Evolutionary conservation across 2,888 invertebrate species (phyloP), one percentile per base, ranked within the genome.

Genomic region (Pimpla rufipes): DNA sequence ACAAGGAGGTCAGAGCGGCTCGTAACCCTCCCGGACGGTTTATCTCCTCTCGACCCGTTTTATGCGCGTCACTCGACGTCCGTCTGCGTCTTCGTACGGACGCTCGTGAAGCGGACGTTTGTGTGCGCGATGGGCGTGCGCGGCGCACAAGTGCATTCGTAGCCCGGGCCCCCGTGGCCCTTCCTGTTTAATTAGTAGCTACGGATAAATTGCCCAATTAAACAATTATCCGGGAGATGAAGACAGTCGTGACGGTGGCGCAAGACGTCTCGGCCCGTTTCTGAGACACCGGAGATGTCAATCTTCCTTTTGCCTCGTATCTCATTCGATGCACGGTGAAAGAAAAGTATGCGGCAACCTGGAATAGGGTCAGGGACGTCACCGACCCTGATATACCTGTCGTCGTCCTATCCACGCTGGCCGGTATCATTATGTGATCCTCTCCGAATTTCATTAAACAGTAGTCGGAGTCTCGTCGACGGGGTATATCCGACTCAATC

Each of bases 151-250:
- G 37, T 35, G 62, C 59, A 62, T 45, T 62, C 50, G 73, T 47
- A 62, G 13, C 21, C 29, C 29, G 29, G 29, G 71, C 47, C 42
- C 57, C 35, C 21, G 45, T 45, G 67, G 70, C 67, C 70, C 85
- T 82, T 87, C 85, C 85, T 85, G 85, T 82, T 87, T 88, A 88
- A 88, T 88, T 87, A 87, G 87, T 87, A 85, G 83, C 85, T 81
- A 82, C 84, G 79, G 85, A 87, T 86, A 87, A 86, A 88, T 88
- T 86, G 86, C 81, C 86, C 87, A 88, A 88, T 88, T 88, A 88
- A 88, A 84, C 87, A 86, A 86, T 88, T 88, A 88, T 84, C 83
- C 84, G 81, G 52, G 84, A 84, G 85, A 84, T 80, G 83, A 86
- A 84, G 84, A 86, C 79, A 81, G 85, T 84, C 81, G 66, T 75